Base-by-base conservation (phyloP, 2,797 vertebrate species). In the Epinephelus awoara region DNA sequence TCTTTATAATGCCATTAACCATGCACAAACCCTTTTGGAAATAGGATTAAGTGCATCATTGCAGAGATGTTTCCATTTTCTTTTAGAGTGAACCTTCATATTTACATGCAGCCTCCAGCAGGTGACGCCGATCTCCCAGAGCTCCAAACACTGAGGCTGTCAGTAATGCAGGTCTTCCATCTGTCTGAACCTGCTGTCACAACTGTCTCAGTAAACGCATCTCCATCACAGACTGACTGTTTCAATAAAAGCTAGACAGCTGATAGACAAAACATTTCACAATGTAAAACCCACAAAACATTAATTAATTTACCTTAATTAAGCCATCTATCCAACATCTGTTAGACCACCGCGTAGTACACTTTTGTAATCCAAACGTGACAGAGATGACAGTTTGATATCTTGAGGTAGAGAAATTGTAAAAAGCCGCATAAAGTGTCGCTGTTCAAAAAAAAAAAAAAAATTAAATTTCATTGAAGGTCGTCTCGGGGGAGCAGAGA, bases 401-500 rank as follows among this genome's bases (percentile, higher is more conserved):
- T 85, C 62, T 86, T 75, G n/a, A 29, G 58, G 83, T 87, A 29
- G 75, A 85, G 79, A 84, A 29, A 21, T 57, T 75, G 75, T 59
- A 68, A 77, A 29, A 77, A 49, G 56, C 58, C 40, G 70, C 74
- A 74, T 64, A 44, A 77, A 72, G 54, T 58, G 75, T 25, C 15
- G 51, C 61, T 54, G 66, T 71, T 84, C 23, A 34, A 42, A 18
- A 63, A 29, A 29, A 29, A 29, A 29, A 29, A 29, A 29, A 29
- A 74, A 86, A 85, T 61, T 77, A 42, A 84, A 87, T 93, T 92
- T 89, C 58, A 86, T 87, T 76, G 77, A 80, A 91, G 89, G 86
- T 92, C 66, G 85, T 88, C 85, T 88, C 46, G 25, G 74, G 70
- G 84, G 88, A 92, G 87, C 82, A 84, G 67, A 91, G 84, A 93